phyloP scores from a whole-genome alignment of 1,140 invertebrate genomes.

The Leguminivora glycinivorella region DNA sequence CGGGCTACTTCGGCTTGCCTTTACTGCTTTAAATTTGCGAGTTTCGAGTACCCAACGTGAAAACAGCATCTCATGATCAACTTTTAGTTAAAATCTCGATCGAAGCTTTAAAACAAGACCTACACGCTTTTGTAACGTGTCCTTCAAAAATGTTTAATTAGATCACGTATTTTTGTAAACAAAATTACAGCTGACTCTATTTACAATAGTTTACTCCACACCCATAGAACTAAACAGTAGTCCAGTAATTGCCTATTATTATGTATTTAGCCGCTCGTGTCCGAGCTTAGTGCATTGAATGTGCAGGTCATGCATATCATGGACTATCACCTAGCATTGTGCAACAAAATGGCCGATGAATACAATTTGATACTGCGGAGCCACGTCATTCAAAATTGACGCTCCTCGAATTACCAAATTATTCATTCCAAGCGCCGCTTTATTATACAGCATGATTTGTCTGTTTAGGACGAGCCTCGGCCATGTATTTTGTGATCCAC shows the following conservation, averaged over 20 bases:
- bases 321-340: background rate
- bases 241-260: no score
- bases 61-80: no score
- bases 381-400: conserved; percentile 39
- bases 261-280: no score
- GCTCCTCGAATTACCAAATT: conserved; percentile 35
- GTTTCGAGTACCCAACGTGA: background rate
- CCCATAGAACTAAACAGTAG: background rate
- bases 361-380: background rate
- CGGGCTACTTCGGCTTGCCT: background rate
- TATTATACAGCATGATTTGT: conserved; percentile 46
- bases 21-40: background rate
- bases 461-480: conserved; percentile 22
- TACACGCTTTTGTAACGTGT: no score
- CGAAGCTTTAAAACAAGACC: no score
- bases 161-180: no score
- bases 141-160: no score
- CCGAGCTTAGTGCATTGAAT: background rate
- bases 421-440: conserved; percentile 31
- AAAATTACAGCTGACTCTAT: no score
- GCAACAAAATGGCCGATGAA: background rate
- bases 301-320: background rate
- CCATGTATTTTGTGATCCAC: conserved; percentile 29
- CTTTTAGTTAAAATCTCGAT: no score
- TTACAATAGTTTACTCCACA: no score